Evolutionary conservation across 2,113 vertebrate genomes (phyloP).

Genomic region (Ceyx cyanopectus): DNA sequence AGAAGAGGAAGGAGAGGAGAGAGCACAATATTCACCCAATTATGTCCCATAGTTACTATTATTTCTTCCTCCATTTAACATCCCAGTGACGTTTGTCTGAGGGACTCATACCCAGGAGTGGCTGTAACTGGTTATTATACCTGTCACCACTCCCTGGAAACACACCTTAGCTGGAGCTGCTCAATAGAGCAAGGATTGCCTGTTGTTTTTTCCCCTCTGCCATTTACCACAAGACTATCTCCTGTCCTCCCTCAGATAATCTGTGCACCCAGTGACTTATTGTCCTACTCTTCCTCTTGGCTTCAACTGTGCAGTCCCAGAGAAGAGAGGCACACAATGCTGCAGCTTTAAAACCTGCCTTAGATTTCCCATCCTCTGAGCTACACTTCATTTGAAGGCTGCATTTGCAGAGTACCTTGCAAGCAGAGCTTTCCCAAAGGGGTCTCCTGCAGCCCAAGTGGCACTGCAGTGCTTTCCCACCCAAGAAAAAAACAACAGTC

Average conservation of each 20-base stretch:
- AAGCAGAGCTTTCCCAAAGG: not conserved
- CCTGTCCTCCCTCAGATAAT: not conserved
- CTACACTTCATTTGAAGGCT: not conserved
- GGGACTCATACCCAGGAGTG: not conserved
- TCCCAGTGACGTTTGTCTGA: not conserved
- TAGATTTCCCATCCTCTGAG: not conserved
- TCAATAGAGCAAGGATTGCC: not conserved
- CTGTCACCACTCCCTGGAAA: not conserved
- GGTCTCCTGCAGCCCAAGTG: not conserved
- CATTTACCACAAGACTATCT: not conserved
- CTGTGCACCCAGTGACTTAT: not conserved
- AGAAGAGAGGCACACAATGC: not conserved
- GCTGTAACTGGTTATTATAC: not conserved
- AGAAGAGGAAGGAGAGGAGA: too few relatives aligned
- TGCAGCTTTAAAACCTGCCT: not conserved
- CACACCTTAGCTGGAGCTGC: not conserved
- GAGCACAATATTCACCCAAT: not conserved
- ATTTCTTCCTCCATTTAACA: not conserved
- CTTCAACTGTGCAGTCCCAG: not conserved
- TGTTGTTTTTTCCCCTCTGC: not conserved
- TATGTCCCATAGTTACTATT: not conserved
- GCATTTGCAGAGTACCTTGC: not conserved
- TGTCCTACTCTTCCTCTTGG: not conserved
- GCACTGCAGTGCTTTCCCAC: not conserved
- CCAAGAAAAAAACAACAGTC: not conserved